phyloP scores from a whole-genome alignment of 2,888 invertebrate genomes.

The Apodemia duryi region DNA sequence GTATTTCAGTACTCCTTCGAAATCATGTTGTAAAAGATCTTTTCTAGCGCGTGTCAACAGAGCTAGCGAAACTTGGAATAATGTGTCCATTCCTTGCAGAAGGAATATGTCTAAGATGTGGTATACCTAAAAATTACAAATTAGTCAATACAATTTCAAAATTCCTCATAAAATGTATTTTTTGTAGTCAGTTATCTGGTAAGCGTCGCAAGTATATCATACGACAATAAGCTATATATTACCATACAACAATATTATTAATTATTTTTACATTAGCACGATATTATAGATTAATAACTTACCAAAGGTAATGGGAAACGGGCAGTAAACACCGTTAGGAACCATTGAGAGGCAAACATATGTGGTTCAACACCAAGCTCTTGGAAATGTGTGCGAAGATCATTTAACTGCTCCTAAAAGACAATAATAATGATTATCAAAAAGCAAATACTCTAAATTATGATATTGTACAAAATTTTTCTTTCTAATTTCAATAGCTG shows the following conservation, averaged over 20 bases:
- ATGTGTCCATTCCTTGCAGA: constrained; percentile 94
- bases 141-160: background rate
- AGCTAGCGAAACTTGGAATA: constrained; percentile 98
- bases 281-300: constrained; percentile 30
- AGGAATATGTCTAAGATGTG: constrained; percentile 98
- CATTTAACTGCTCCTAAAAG: constrained; percentile 88
- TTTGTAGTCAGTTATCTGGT: too few relatives aligned
- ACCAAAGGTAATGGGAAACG: constrained; percentile 97
- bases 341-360: constrained; percentile 99
- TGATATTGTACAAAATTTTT: too few relatives aligned
- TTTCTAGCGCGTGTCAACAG: constrained; percentile 94
- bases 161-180: too few relatives aligned
- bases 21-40: constrained; percentile 95
- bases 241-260: too few relatives aligned
- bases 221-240: too few relatives aligned
- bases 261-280: too few relatives aligned
- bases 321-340: constrained; percentile 99
- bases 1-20: constrained; percentile 98
- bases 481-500: too few relatives aligned
- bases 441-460: too few relatives aligned
- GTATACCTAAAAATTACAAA: constrained; percentile 82
- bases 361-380: constrained; percentile 95
- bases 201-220: too few relatives aligned
- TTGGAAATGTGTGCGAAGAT: constrained; percentile 89
- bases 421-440: background rate